Percentiles rank a stretch among this genome's conserved stretches.
Conservation (phyloP, 2,113 vertebrate species). For the Trinectes maculatus region DNA sequence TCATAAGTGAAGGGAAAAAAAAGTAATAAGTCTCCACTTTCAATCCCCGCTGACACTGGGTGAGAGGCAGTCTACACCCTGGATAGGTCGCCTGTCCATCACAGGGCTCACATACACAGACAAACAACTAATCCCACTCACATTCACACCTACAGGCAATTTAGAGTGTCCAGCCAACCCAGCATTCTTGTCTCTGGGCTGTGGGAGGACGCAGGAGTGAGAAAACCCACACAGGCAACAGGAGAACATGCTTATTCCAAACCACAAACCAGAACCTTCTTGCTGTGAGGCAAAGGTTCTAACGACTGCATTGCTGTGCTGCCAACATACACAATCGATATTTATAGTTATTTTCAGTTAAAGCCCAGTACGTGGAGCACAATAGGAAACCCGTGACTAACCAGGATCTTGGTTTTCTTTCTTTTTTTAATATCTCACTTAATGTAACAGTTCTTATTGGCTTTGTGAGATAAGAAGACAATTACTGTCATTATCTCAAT, state of each 20-base stretch:
- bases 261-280: not conserved
- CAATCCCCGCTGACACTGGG: not conserved
- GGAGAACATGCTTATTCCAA: not conserved
- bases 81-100: not conserved
- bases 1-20: too few species aligned
- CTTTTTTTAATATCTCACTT: too few species aligned
- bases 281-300: not conserved
- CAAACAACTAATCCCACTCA: not conserved
- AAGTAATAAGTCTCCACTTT: slow-evolving; percentile 10
- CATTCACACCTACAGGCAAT: not conserved
- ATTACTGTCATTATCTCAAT: too few species aligned
- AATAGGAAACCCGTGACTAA: not conserved
- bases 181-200: not conserved
- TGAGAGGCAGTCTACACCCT: not conserved
- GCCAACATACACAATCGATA: too few species aligned
- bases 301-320: too few species aligned
- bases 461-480: too few species aligned
- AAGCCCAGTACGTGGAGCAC: not conserved
- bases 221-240: too few species aligned
- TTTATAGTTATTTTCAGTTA: not conserved
- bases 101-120: not conserved
- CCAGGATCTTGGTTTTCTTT: too few species aligned
- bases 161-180: not conserved
- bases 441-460: too few species aligned
- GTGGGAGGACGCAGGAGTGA: not conserved